Conservation (phyloP, 37 sponge, comb jelly and placozoan genomes). For the Lycopodina hypogea region DNA sequence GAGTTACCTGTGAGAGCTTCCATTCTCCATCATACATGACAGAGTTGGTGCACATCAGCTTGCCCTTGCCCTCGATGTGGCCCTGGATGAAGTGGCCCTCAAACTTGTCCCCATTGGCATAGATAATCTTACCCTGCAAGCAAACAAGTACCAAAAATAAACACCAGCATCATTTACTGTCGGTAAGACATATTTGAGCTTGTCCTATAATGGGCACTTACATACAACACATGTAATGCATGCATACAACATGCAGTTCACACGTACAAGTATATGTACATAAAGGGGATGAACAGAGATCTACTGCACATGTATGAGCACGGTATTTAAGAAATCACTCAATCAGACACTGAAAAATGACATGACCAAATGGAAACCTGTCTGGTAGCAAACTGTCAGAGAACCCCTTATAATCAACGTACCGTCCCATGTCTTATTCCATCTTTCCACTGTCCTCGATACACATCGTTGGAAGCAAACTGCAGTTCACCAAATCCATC, state of each 20-base stretch:
- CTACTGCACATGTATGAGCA: no score
- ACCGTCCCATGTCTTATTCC: conserved; percentile 79
- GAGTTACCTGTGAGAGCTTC: conserved; percentile 66
- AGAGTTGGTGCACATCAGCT: conserved; percentile 57
- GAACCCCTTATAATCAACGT: no score
- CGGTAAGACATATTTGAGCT: background rate
- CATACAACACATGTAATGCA: no score
- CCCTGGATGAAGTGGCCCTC: conserved; percentile 73
- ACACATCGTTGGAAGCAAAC: conserved; percentile 68
- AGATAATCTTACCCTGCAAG: conserved; percentile 65
- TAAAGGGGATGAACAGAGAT: no score
- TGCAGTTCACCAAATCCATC: conserved; percentile 77
- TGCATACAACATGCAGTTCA: no score
- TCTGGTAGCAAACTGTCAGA: no score
- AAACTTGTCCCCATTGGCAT: conserved; percentile 80
- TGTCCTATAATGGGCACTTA: no score
- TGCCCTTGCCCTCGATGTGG: conserved; percentile 78
- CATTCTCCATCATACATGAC: conserved; percentile 76
- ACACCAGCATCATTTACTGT: background rate
- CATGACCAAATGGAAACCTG: no score
- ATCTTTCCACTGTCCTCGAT: conserved; percentile 76
- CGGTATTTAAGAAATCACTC: no score
- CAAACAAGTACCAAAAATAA: no score
- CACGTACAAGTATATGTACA: no score
- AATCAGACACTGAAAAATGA: no score